phyloP scores from a whole-genome alignment of 2,113 vertebrate species.

The Hyla sarda region DNA sequence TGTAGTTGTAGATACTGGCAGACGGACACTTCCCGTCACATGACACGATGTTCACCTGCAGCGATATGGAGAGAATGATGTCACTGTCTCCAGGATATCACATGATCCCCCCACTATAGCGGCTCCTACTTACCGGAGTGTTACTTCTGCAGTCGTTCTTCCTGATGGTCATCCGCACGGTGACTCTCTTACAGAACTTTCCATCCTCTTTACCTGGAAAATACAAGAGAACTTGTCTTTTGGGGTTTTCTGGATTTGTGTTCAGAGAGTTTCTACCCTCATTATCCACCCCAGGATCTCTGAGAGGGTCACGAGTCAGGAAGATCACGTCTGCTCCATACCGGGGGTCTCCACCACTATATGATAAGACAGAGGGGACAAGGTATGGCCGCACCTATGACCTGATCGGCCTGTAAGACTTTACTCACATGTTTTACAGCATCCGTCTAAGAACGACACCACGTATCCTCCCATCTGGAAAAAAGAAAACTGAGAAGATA shows the following conservation, averaged over 20 bases:
- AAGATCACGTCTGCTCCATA: too few relatives aligned
- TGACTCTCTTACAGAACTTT: constrained; percentile 97
- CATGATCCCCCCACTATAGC: too few relatives aligned
- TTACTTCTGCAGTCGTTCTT: constrained; percentile 97
- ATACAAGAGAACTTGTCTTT: neutral
- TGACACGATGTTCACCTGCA: constrained; percentile 95
- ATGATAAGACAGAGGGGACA: too few relatives aligned
- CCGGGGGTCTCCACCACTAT: too few relatives aligned
- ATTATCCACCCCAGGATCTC: too few relatives aligned
- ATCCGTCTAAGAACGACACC: constrained; percentile 93
- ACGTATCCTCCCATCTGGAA: constrained; percentile 89
- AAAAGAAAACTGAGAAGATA: neutral
- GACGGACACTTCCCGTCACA: constrained; percentile 97
- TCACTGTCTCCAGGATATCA: too few relatives aligned
- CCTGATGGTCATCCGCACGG: constrained; percentile 97
- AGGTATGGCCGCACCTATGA: too few relatives aligned
- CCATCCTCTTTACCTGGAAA: constrained; percentile 94
- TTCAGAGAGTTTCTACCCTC: too few relatives aligned
- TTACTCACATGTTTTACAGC: constrained; percentile 97
- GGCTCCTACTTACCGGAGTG: constrained; percentile 86
- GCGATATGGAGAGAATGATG: neutral
- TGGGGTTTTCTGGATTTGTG: neutral
- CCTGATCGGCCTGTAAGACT: neutral
- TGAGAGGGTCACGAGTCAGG: too few relatives aligned
- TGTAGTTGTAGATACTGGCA: constrained; percentile 99